These are phyloP conservation scores for Eospalax fontanierii DNA, from an alignment of 2,797 vertebrate genomes.

Conservation along the genomic window DNA sequence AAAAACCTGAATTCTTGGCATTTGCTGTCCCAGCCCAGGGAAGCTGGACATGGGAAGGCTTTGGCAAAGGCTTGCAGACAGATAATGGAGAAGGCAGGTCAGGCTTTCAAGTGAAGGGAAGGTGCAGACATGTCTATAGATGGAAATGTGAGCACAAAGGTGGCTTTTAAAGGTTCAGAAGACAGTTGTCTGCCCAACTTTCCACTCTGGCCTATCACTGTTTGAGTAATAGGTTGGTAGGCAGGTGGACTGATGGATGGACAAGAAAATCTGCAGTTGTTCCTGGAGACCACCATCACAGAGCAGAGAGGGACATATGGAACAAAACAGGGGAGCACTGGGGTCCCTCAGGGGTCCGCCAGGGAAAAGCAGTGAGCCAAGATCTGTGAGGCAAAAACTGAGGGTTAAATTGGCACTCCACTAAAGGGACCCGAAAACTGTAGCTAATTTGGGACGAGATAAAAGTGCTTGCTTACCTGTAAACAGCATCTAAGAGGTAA, in stretches of 20 bases:
- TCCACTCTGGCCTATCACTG: neutral
- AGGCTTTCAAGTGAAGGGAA: neutral
- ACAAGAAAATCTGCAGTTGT: neutral
- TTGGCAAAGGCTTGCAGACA: neutral
- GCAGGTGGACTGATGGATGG: neutral
- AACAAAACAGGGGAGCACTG: neutral
- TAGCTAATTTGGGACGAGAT: conserved; percentile 18
- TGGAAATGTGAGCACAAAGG: neutral
- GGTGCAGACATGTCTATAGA: neutral
- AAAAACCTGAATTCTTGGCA: neutral
- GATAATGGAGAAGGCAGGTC: neutral
- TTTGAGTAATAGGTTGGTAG: neutral
- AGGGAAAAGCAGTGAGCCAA: conserved; percentile 4
- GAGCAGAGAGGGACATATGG: neutral
- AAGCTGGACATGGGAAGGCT: neutral
- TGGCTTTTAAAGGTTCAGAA: neutral
- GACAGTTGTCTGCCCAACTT: neutral
- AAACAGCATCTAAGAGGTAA: neutral
- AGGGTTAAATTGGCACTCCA: neutral
- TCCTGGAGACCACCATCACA: neutral
- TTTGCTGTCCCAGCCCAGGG: neutral
- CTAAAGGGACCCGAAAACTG: conserved; percentile 35
- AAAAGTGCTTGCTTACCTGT: conserved; percentile 79
- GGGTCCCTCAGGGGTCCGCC: neutral
- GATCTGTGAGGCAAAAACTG: neutral